Evolutionary conservation across 2,888 invertebrate genomes (phyloP), one percentile per base, ranked within the genome.

Genomic region (Andrena hattorfiana): DNA sequence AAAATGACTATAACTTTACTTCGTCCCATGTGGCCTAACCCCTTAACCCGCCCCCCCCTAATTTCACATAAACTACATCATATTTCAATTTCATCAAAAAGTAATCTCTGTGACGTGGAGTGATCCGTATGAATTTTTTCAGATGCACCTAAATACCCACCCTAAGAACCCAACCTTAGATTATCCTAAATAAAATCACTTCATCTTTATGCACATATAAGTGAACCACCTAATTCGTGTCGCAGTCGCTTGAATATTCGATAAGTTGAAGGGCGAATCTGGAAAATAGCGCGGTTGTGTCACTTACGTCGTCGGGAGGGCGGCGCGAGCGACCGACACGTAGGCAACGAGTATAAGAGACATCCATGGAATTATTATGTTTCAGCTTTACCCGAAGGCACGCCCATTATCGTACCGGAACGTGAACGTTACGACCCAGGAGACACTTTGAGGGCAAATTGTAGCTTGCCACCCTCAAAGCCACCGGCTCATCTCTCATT

Each of bases 401-500:
- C 96, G 30, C 97, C 97, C 26, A 94, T 95, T 83, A 95, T 97
- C 89, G 95, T 95, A 89, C 96, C 97, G n/a, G 96, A 97, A 88
- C 96, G 96, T 81, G 96, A 96, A 74, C 96, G 96, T 69, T 97
- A 97, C 93, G 96, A 97, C 92, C 96, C 96, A 0, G 97, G 97
- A 0, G 97, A 97, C 93, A 94, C 95, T 48, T 94, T 98, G 81
- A 95, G 95, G 76, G 97, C 97, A 67, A 98, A 97, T 94, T 98
- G 98, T 94, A 96, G 97, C n/a, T 96, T 97, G 5, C 95, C 96
- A 6, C 96, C 97, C 5, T 97, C 97, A n/a, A 95, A 95, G 87
- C 98, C 97, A 8, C 95, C 96, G 51, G 96, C 96, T 48, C 96
- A 96, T 87, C 95, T 98, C 83, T 97, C 96, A 90, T 97, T 97